Percentiles rank a stretch among this genome's conserved stretches.
phyloP scores from a whole-genome alignment of 2,888 invertebrate species.

The Lacanobia wlatinum region DNA sequence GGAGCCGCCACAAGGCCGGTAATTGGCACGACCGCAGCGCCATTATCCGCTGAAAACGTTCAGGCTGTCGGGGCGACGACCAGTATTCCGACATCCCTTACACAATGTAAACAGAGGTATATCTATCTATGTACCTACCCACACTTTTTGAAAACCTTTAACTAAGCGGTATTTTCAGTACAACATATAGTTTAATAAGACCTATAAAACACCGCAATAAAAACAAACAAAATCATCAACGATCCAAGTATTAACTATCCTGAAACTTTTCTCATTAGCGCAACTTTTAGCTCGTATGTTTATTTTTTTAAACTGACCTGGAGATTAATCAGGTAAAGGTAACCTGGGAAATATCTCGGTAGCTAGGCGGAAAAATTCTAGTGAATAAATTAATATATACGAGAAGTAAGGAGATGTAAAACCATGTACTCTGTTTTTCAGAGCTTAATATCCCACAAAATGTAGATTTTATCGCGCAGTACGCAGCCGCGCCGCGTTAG shows the following conservation, averaged over 20 bases:
- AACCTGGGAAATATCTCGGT: not conserved
- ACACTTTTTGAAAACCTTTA: constrained; percentile 10
- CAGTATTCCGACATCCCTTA: constrained; percentile 10
- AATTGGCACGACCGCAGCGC: constrained; percentile 51
- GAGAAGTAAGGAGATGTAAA: constrained; percentile 2
- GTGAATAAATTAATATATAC: constrained; percentile 3
- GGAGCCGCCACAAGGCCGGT: constrained; percentile 51
- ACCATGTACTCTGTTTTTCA: not conserved
- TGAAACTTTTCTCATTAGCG: not conserved
- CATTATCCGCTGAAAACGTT: constrained; percentile 46
- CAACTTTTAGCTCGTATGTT: not conserved
- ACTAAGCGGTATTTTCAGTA: not conserved
- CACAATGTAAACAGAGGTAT: constrained; percentile 6
- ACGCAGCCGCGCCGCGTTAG: constrained; percentile 2
- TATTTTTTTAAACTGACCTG: not conserved
- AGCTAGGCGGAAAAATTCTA: not conserved
- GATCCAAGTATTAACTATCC: not conserved
- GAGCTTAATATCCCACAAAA: constrained; percentile 23
- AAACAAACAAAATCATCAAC: not conserved
- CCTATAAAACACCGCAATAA: not conserved
- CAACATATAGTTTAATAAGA: not conserved
- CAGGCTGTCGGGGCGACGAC: constrained; percentile 17
- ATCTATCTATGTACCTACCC: too few relatives aligned
- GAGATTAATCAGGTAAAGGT: not conserved
- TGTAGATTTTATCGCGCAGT: constrained; percentile 28